phyloP scores from a whole-genome alignment of 1,140 invertebrate species.

The Diabrotica virgifera region DNA sequence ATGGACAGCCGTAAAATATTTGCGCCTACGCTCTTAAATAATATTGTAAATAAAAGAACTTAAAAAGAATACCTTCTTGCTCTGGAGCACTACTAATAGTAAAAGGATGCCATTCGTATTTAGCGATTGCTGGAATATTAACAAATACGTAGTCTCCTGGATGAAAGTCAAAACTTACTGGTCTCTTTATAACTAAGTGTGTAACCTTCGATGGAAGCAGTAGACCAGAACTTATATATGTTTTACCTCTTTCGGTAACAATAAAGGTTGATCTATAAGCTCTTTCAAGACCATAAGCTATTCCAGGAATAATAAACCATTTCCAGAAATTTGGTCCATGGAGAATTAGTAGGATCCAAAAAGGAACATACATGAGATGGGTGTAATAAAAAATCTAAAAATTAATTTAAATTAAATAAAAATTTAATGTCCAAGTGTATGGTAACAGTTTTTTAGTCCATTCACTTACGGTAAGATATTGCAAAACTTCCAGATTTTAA shows the following conservation, averaged over 20 bases:
- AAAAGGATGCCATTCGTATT: conserved; percentile 96
- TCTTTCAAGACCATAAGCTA: conserved; percentile 78
- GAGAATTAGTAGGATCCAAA: conserved; percentile 81
- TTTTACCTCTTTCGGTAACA: conserved; percentile 70
- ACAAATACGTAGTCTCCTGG: conserved; percentile 95
- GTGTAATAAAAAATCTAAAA: conserved; percentile 91
- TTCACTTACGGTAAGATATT: no score
- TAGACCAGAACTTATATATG: conserved; percentile 81
- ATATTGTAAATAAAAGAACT: no score
- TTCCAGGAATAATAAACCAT: conserved; percentile 85
- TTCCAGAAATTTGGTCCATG: conserved; percentile 95
- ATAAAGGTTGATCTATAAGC: conserved; percentile 64
- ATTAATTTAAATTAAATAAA: no score
- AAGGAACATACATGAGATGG: conserved; percentile 86
- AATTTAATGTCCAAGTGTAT: no score
- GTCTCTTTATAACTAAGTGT: conserved; percentile 82
- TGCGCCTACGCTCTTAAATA: no score
- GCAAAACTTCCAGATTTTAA: no score
- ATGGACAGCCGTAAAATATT: no score
- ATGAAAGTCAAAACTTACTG: conserved; percentile 81
- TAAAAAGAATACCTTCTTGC: conserved; percentile 67
- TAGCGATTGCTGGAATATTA: conserved; percentile 88
- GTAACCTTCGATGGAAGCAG: conserved; percentile 83
- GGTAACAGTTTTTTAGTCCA: no score
- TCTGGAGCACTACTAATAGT: conserved; percentile 95